Evolutionary conservation across 2,113 vertebrate species (phyloP).

Genomic region (Elaphurus davidianus): DNA sequence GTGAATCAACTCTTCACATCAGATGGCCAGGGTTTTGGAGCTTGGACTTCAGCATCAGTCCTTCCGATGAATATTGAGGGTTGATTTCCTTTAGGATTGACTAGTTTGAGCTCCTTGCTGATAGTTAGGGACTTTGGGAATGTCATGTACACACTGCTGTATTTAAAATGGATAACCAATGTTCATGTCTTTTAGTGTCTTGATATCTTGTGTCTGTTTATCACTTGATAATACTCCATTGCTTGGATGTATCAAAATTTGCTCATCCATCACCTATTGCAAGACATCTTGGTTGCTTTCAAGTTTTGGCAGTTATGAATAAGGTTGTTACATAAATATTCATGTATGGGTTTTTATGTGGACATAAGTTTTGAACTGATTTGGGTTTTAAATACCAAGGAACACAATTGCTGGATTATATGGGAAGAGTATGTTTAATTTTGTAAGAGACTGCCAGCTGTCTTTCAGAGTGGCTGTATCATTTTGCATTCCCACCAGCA

Average conservation of each 20-base stretch:
- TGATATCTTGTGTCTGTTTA: not conserved
- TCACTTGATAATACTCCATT: not conserved
- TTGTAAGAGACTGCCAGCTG: not conserved
- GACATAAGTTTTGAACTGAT: not conserved
- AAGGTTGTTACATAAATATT: not conserved
- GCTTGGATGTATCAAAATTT: not conserved
- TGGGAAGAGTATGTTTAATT: not conserved
- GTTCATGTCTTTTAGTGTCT: not conserved
- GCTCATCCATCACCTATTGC: not conserved
- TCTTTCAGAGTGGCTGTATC: not conserved
- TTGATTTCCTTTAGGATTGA: not conserved
- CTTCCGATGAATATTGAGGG: not conserved
- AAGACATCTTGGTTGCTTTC: not conserved
- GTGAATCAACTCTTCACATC: not conserved
- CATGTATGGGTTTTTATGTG: not conserved
- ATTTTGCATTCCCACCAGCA: not conserved
- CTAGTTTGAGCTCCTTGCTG: not conserved
- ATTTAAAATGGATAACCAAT: not conserved
- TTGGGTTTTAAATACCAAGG: not conserved
- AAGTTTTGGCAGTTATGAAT: not conserved
- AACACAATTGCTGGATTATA: not conserved
- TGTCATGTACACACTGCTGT: not conserved
- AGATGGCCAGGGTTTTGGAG: not conserved
- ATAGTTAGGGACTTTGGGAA: not conserved
- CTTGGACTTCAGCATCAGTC: not conserved